Base-by-base conservation (phyloP, 2,888 invertebrate genomes). In the Sabatieria punctata region DNA sequence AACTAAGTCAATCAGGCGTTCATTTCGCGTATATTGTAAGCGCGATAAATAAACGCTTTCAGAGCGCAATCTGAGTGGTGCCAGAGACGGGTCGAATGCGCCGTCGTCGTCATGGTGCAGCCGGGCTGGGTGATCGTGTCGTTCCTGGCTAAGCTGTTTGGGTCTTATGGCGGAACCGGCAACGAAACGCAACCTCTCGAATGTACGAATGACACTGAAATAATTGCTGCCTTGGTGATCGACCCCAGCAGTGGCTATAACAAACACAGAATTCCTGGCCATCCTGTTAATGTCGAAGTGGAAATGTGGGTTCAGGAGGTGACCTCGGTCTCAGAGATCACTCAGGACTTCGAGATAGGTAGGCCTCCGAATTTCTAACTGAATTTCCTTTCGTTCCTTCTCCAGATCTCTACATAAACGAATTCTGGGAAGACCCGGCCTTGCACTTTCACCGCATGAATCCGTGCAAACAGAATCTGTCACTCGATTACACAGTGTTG, bases 291-390 rank as follows among this genome's bases (percentile, higher is more conserved):
- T 15, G 49, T 48, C 24, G 13, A 18, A n/a, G 42, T 48, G 15
- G 49, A 48, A 36, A 45, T 48, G 40, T 48, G 49, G 49, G 26
- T 48, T 11, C 63, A 63, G 43, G 63, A 63, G 53, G 61, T 63
- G 30, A 58, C 63, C 4, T 58, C 59, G 6, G 57, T 63, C 15
- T 60, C 60, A 15, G 63, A 63, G 50, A 30, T 61, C 46, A 63
- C 63, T 21, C 60, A 61, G 41, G 63, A 63, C 49, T 63, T 63
- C 50, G 61, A 61, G 47, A 60, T 63, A n/a, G 60, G 59, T 58
- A 23, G 38, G 51, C 33, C 33, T 33, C n/a, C 33, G n/a, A 33
- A 33, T 13, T 13, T 33, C 33, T 11, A n/a, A 33, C 11, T 13
- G 33, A n/a, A n/a, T 33, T n/a, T 13, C n/a, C 13, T 33, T 33